Percentiles rank a stretch among this genome's conserved stretches.
Conservation (phyloP, 2,113 vertebrate genomes). For the Mesembrinibis cayennensis region DNA sequence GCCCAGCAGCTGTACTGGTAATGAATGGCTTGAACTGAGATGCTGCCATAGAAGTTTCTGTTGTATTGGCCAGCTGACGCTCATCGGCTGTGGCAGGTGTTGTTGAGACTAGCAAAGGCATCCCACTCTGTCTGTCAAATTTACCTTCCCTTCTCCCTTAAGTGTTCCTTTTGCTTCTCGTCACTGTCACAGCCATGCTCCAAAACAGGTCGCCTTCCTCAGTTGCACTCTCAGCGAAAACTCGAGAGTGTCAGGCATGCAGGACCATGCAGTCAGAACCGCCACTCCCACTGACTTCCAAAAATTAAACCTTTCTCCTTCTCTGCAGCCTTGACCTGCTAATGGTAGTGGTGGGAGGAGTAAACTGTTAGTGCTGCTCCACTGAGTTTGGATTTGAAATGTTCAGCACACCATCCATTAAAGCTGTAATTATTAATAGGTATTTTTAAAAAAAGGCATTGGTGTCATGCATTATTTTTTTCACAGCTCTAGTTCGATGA, state of each 20-base stretch:
- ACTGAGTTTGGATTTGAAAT: slow-evolving; percentile 3
- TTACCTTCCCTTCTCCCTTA: background rate
- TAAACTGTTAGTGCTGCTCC: background rate
- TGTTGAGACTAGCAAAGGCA: background rate
- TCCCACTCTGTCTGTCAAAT: background rate
- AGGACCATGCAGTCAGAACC: background rate
- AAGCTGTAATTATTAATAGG: slow-evolving; percentile 39
- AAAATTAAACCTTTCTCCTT: background rate
- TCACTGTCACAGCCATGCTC: background rate
- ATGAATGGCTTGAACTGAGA: background rate
- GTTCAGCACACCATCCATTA: background rate
- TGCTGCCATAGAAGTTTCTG: background rate
- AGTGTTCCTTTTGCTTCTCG: background rate
- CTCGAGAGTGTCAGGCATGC: background rate
- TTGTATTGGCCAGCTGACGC: background rate
- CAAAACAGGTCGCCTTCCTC: background rate
- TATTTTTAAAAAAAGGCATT: background rate
- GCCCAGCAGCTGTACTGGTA: background rate
- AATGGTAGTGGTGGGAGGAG: background rate
- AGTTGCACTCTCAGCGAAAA: background rate
- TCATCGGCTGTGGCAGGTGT: slow-evolving; percentile 13
- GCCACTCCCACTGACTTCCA: background rate
- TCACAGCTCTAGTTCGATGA: slow-evolving; percentile 12
- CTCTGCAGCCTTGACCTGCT: background rate
- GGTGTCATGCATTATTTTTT: background rate